phyloP scores from a whole-genome alignment of 2,888 invertebrate species.

The Dryomyza anilis region DNA sequence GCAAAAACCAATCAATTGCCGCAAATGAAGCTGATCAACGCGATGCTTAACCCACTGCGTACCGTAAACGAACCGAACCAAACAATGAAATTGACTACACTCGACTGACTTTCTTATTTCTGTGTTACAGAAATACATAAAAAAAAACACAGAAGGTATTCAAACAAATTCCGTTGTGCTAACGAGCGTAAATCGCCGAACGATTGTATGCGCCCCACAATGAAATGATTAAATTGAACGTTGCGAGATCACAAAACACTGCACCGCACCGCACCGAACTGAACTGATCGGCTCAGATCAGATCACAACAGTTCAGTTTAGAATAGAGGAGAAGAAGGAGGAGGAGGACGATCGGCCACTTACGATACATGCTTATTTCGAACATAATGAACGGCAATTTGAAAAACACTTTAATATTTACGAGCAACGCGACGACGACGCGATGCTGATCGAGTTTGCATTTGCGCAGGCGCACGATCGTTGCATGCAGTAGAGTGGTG shows the following conservation, averaged over 20 bases:
- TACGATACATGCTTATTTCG: slow-evolving; percentile 36
- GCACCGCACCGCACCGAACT: slow-evolving; percentile 37
- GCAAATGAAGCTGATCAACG: slow-evolving; percentile 12
- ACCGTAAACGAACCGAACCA: no score
- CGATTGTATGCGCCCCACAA: slow-evolving; percentile 37
- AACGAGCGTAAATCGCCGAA: slow-evolving; percentile 21
- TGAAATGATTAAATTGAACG: slow-evolving; percentile 51
- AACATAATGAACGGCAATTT: slow-evolving; percentile 57
- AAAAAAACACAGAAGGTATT: background rate
- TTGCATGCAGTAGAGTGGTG: background rate
- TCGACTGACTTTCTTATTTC: slow-evolving; percentile 25
- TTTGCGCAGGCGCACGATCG: slow-evolving; percentile 1
- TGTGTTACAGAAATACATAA: background rate
- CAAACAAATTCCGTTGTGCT: slow-evolving; percentile 17
- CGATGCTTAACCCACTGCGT: slow-evolving; percentile 6
- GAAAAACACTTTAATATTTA: slow-evolving; percentile 55
- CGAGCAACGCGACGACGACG: slow-evolving; percentile 33
- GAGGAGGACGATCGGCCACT: background rate
- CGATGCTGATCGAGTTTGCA: background rate
- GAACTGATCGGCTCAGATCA: no score
- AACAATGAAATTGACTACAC: slow-evolving; percentile 47
- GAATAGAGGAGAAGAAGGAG: no score
- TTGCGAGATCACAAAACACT: slow-evolving; percentile 50
- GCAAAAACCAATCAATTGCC: slow-evolving; percentile 9
- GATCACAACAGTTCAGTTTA: no score